These are phyloP conservation scores for Anser brachyrhynchus DNA, from an alignment of 2,113 vertebrate species.

Conservation along the genomic window DNA sequence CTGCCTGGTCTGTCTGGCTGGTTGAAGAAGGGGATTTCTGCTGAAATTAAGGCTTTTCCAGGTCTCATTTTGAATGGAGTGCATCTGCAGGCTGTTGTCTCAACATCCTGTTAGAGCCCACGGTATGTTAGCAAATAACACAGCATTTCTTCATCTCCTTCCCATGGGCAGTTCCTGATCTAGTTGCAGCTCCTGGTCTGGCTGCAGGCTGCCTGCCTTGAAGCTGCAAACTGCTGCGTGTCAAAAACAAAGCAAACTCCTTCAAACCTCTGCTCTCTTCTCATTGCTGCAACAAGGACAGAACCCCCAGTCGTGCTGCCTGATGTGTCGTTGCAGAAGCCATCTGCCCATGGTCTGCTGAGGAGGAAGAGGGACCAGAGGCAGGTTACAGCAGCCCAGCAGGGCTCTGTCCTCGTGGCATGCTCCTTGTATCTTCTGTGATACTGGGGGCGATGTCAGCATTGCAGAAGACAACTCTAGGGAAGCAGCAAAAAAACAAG, in stretches of 20 bases:
- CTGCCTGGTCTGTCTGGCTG: no score
- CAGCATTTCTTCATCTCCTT: neutral
- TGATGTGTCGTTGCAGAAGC: neutral
- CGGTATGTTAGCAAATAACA: neutral
- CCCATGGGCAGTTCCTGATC: neutral
- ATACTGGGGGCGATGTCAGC: neutral
- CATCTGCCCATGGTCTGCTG: no score
- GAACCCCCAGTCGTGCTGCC: neutral
- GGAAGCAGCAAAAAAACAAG: neutral
- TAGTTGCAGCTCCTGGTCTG: neutral
- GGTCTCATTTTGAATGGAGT: neutral
- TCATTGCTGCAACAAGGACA: neutral
- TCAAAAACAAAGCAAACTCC: fast-evolving
- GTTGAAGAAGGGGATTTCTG: neutral
- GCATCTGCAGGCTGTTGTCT: neutral
- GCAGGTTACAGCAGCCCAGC: no score
- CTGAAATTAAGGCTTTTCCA: neutral
- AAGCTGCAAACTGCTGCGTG: neutral
- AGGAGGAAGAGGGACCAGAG: no score
- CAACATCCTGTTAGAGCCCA: neutral
- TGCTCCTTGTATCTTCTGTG: neutral
- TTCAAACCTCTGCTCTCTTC: neutral
- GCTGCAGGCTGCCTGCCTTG: neutral
- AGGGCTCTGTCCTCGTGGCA: no score
- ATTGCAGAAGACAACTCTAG: neutral